Percentiles rank a stretch among this genome's conserved stretches.
Conservation (phyloP, 2,888 invertebrate genomes). For the Hemicrepidius hirtus region DNA sequence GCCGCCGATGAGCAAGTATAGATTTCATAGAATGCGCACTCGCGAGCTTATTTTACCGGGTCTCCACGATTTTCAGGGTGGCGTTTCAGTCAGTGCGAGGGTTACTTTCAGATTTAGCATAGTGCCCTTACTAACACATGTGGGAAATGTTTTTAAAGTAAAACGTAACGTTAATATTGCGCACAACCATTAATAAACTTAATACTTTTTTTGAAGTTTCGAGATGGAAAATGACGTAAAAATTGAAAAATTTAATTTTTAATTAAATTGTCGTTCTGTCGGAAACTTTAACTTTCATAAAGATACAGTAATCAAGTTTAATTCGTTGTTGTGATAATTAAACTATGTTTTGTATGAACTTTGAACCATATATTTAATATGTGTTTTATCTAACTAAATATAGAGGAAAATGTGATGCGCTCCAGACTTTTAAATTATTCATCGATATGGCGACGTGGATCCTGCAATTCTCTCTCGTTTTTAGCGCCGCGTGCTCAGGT, state of each 20-base stretch:
- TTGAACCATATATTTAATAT: slow-evolving; percentile 30
- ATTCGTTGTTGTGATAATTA: slow-evolving; percentile 17
- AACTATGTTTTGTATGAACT: slow-evolving; percentile 35
- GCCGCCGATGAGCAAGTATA: slow-evolving; percentile 57
- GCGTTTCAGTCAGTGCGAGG: slow-evolving; percentile 60
- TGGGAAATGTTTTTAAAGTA: slow-evolving; percentile 56
- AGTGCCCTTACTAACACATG: slow-evolving; percentile 52
- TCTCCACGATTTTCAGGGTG: slow-evolving; percentile 61
- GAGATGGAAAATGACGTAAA: slow-evolving; percentile 45
- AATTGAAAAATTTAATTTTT: slow-evolving; percentile 27
- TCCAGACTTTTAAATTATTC: slow-evolving; percentile 50
- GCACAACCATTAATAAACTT: slow-evolving; percentile 38
- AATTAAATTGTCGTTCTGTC: background rate
- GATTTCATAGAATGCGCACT: slow-evolving; percentile 60
- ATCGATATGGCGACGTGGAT: slow-evolving; percentile 57
- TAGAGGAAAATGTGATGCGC: slow-evolving; percentile 56
- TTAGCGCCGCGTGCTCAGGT: slow-evolving; percentile 57
- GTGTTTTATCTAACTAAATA: slow-evolving; percentile 35
- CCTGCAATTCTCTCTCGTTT: slow-evolving; percentile 55
- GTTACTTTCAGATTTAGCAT: slow-evolving; percentile 57
- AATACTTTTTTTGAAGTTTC: slow-evolving; percentile 33
- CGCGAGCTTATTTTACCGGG: slow-evolving; percentile 56
- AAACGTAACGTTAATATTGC: slow-evolving; percentile 48
- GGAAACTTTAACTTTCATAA: slow-evolving; percentile 21
- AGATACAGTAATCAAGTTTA: slow-evolving; percentile 5